Base-by-base conservation (phyloP, 1,140 invertebrate species). In the Bradysia coprophila region DNA sequence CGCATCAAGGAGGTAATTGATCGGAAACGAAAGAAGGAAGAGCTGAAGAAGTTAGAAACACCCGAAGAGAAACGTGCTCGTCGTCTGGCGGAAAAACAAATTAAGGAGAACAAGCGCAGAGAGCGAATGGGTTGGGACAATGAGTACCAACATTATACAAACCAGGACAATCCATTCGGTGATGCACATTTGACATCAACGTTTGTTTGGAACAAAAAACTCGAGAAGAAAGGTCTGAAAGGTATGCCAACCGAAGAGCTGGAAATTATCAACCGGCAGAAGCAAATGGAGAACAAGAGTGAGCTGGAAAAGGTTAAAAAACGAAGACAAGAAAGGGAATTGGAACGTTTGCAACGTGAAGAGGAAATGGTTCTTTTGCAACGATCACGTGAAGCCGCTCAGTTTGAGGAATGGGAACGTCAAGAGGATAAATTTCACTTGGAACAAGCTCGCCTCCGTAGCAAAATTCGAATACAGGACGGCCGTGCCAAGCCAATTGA, bases 161-260 rank as follows among this genome's bases (percentile, higher is more conserved):
- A 98, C 63, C 81, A 81, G 19, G 93, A 98, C 59, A 98, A 99
- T 68, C 95, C 95, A 1, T 98, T 98, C 66, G 94, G 95, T 2
- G 95, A 98, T 71, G 85, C 82, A 10, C 89, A 91, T 59, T 69
- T 98, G 6, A 65, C 89, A 1, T 78, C 88, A 16, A 90, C 88
- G 0, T 98, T 98, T 67, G 83, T 95, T 4, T 99, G 95, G 95
- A 72, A 71, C 2, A 98, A 98, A 59, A 98, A 99, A 61, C 65
- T 97, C 23, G 81, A 92, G 47, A 92, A 94, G 52, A 92, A 98
- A 59, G 95, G 94, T 6, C 67, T 94, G 8, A 72, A 76, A 33
- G 75, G 75, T 51, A 72, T 92, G 0, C 75, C 74, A 18, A 64
- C 72, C 42, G 84, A 93, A 47, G 81, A 94, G 52, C 65, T 98